Evolutionary conservation across 1,140 invertebrate species (phyloP).

Genomic region (Mya arenaria): DNA sequence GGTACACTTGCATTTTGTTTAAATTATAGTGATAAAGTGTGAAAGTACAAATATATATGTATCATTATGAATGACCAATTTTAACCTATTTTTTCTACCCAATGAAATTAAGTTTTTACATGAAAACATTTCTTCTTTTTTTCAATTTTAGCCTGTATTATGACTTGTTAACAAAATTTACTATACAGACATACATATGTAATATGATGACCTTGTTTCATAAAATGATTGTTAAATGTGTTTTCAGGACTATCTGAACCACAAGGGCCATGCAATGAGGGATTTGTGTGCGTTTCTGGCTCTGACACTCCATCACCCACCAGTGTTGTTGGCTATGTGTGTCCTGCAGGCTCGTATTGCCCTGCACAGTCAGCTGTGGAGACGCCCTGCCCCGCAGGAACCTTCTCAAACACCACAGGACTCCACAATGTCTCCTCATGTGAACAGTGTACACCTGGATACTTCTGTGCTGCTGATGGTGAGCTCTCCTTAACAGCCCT

Average conservation of each 20-base stretch:
- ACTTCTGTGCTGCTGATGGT: conserved; percentile 74
- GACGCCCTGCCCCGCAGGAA: conserved; percentile 74
- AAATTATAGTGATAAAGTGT: not conserved
- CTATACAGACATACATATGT: not conserved
- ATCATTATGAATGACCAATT: no score
- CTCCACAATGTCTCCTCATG: conserved; percentile 74
- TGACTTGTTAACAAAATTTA: no score
- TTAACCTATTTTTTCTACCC: no score
- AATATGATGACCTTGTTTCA: not conserved
- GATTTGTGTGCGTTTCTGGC: conserved; percentile 74
- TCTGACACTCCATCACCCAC: conserved; percentile 68
- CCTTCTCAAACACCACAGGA: conserved; percentile 69
- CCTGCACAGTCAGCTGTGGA: conserved; percentile 72
- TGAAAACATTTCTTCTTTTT: no score
- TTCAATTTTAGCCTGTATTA: no score
- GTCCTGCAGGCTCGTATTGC: conserved; percentile 74
- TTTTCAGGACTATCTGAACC: conserved; percentile 72
- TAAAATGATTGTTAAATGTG: not conserved
- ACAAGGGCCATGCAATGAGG: conserved; percentile 70
- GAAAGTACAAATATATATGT: no score
- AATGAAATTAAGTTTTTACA: no score
- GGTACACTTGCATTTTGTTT: conserved; percentile 53
- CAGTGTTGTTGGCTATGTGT: conserved; percentile 72
- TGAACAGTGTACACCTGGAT: conserved; percentile 71
- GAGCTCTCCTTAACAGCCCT: no score